Evolutionary conservation across 2,113 vertebrate genomes (phyloP), one percentile per base, ranked within the genome.

Genomic region (Nyctibius bracteatus): DNA sequence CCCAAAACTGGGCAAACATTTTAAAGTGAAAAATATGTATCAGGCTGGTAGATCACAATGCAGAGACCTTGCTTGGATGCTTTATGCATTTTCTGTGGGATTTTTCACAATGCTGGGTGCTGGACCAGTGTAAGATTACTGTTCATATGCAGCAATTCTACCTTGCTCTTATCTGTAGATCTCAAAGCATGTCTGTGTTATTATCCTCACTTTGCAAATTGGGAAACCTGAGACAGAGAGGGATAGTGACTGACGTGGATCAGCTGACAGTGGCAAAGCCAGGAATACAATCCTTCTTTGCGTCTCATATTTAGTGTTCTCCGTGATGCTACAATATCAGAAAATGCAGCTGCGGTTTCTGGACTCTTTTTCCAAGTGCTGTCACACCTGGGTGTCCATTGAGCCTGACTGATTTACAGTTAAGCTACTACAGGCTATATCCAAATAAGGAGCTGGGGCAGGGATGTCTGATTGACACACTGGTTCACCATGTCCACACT

Each of bases 401-500:
- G 39, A 65, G 30, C 37, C 47, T 31, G 87, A 58, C 4, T 66
- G 81, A 91, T 94, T 89, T 75, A 28, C 55, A 67, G 74, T 46
- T 39, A 58, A 47, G 46, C 80, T 67, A 4, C 43, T 51, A 5
- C 41, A 43, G 44, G 59, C 70, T 93, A 43, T 37, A 43, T 65
- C 65, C 88, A 85, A 92, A 71, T 37, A 65, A 46, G 47, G 87
- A 75, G 46, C 79, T 35, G 65, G 28, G 41, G 63, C 75, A 80
- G 47, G 43, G 66, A 39, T 59, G 57, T 55, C 11, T 96, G 92
- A 95, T 24, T 94, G 95, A 93, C 96, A 80, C 8, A 2, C 22
- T 82, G 81, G 90, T 62, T 91, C 81, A 86, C 68, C 61, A 70
- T 63, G 78, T 23, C 63, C 62, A 44, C 25, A 2, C 67, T 83